Evolutionary conservation across 2,113 vertebrate genomes (phyloP).

Genomic region (Colaptes auratus): DNA sequence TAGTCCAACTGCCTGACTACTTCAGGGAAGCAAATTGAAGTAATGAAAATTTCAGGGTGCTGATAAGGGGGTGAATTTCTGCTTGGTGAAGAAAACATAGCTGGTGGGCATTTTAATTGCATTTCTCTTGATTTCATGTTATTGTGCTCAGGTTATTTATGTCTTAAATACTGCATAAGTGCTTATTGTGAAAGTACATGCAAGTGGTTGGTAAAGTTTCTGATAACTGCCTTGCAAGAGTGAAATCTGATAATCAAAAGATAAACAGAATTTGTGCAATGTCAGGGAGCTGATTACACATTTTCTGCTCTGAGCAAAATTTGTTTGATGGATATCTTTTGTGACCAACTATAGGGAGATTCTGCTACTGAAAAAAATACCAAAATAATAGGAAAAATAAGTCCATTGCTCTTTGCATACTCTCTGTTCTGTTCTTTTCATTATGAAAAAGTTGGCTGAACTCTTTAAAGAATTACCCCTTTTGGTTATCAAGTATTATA

Average conservation of each 20-base stretch:
- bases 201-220: not conserved
- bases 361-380: not conserved
- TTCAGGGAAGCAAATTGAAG: not conserved
- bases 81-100: not conserved
- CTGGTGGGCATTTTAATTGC: not conserved
- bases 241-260: not conserved
- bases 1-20: not conserved
- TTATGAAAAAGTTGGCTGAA: not conserved
- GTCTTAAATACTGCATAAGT: not conserved
- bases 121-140: not conserved
- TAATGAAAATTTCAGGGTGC: not conserved
- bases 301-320: slow-evolving; percentile 3
- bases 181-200: not conserved
- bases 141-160: not conserved
- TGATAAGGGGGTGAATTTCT: not conserved
- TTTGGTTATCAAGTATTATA: not conserved
- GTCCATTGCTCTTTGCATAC: not conserved
- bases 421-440: not conserved
- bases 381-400: not conserved
- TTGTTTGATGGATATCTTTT: not conserved
- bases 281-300: not conserved
- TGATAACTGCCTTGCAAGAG: not conserved
- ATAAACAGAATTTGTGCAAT: not conserved
- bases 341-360: not conserved
- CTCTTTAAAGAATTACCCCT: not conserved